phyloP scores from a whole-genome alignment of 2,797 vertebrate genomes.

The Labeo calbasu region DNA sequence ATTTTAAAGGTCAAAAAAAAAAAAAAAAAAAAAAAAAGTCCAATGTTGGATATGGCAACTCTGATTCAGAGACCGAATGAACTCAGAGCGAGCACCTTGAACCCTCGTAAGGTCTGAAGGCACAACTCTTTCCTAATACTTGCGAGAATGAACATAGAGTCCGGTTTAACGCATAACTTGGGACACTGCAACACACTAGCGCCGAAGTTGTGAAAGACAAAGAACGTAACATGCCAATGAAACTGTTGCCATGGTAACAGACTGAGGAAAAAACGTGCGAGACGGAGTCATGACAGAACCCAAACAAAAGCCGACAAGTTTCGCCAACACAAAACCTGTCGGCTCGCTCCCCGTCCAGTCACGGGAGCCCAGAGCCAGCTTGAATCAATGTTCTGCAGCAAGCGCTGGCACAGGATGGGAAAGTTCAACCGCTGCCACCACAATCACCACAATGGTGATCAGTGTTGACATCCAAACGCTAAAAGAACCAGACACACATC shows the following conservation, averaged over 20 bases:
- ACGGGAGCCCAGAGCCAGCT: slow-evolving; percentile 54
- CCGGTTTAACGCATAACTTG: slow-evolving; percentile 12
- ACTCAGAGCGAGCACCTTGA: slow-evolving; percentile 71
- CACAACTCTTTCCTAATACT: slow-evolving; percentile 6
- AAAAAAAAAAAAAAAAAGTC: neutral
- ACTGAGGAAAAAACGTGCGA: slow-evolving; percentile 72
- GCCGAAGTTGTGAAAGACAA: slow-evolving; percentile 39
- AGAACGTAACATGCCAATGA: slow-evolving; percentile 45
- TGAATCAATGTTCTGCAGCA: slow-evolving; percentile 73
- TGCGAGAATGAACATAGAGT: slow-evolving; percentile 26
- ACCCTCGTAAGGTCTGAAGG: slow-evolving; percentile 26
- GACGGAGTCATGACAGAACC: slow-evolving; percentile 69
- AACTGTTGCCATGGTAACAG: slow-evolving; percentile 80
- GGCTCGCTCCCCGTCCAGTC: slow-evolving; percentile 59
- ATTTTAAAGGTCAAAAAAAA: neutral
- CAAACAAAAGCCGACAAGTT: slow-evolving; percentile 70
- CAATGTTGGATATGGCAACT: slow-evolving; percentile 6
- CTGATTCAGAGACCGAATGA: neutral
- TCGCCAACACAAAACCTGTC: slow-evolving; percentile 70
- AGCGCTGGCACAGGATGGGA: slow-evolving; percentile 60
- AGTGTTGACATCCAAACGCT: slow-evolving; percentile 67
- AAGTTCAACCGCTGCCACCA: slow-evolving; percentile 70
- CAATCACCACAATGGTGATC: slow-evolving; percentile 68
- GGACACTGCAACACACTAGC: slow-evolving; percentile 2
- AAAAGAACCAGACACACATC: slow-evolving; percentile 55